phyloP scores from a whole-genome alignment of 2,888 invertebrate genomes.

The Reticulitermes lucifugus region DNA sequence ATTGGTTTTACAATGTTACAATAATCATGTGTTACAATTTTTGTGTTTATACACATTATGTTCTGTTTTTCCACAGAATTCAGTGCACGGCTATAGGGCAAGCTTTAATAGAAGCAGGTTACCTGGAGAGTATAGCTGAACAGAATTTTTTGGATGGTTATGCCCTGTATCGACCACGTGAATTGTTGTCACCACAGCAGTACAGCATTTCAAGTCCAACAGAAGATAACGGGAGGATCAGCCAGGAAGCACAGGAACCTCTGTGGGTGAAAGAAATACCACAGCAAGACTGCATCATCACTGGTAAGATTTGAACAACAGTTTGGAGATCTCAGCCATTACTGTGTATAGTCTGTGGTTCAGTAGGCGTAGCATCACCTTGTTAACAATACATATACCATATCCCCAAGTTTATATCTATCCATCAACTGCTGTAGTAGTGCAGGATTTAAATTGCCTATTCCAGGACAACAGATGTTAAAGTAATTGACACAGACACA shows the following conservation, averaged over 20 bases:
- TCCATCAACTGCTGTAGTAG: no score
- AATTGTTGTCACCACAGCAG: conserved; percentile 44
- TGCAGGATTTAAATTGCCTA: no score
- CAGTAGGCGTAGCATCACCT: no score
- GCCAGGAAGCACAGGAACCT: conserved; percentile 70
- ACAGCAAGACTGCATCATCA: conserved; percentile 62
- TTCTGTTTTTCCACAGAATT: conserved; percentile 57
- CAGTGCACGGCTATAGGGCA: conserved; percentile 84
- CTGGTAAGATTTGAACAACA: conserved; percentile 58
- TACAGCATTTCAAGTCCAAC: conserved; percentile 3
- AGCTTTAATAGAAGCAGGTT: conserved; percentile 79
- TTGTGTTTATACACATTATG: no score
- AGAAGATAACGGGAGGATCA: conserved; percentile 60
- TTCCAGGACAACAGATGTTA: no score
- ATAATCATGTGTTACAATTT: no score
- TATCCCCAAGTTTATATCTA: no score
- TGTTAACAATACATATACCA: no score
- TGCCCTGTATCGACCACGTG: conserved; percentile 68
- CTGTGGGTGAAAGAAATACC: conserved; percentile 73
- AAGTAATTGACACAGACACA: no score
- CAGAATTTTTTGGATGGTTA: conserved; percentile 72
- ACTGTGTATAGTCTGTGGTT: no score
- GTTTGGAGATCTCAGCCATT: no score
- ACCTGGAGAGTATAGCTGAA: conserved; percentile 76
- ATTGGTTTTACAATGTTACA: no score